Evolutionary conservation across 1,140 invertebrate genomes (phyloP).

Genomic region (Physella acuta): DNA sequence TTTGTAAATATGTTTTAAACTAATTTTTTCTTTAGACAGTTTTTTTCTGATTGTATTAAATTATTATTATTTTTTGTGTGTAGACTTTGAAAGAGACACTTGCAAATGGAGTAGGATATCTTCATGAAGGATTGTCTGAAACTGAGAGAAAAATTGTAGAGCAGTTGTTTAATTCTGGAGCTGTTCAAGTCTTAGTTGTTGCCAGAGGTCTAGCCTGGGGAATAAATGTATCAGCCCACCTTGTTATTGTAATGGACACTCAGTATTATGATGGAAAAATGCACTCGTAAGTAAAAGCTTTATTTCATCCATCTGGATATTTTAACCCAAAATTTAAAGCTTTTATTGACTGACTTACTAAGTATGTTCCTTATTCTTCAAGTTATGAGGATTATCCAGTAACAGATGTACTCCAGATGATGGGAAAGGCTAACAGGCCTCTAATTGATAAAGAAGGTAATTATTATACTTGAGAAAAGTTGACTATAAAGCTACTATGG

Average conservation of each 20-base stretch:
- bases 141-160: conserved; percentile 87
- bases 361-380: conserved; percentile 15
- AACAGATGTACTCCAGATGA: conserved; percentile 96
- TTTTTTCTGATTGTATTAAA: not conserved
- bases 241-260: conserved; percentile 97
- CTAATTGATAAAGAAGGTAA: conserved; percentile 84
- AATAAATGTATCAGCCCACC: conserved; percentile 82
- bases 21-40: not conserved
- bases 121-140: conserved; percentile 88
- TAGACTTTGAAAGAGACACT: conserved; percentile 59
- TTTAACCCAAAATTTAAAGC: not conserved
- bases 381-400: conserved; percentile 94
- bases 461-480: too few species aligned
- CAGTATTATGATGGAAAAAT: conserved; percentile 94
- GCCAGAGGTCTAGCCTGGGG: conserved; percentile 91
- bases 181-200: conserved; percentile 89
- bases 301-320: not conserved
- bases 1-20: not conserved
- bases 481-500: too few species aligned
- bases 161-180: conserved; percentile 88
- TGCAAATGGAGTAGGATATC: conserved; percentile 92
- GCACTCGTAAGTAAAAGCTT: conserved; percentile 61
- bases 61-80: conserved; percentile 7
- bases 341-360: not conserved
- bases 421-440: conserved; percentile 78